Percentiles rank a stretch among this genome's conserved stretches.
These are phyloP conservation scores for Deroplatys truncata DNA, from an alignment of 2,888 invertebrate genomes.

Conservation along the genomic window DNA sequence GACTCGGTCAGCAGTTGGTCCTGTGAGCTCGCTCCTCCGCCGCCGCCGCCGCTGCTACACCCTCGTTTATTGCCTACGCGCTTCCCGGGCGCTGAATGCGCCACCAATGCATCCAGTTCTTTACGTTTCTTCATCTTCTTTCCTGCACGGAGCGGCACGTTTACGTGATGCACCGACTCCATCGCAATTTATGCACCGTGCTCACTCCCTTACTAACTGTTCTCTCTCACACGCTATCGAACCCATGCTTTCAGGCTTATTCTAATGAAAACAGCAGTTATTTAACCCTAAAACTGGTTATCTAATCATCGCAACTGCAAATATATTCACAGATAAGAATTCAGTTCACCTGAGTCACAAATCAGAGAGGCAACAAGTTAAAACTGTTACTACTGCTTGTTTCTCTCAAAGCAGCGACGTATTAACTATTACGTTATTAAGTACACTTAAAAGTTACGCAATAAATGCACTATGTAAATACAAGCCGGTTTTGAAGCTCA, in stretches of 20 bases:
- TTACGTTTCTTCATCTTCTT: conserved; percentile 76
- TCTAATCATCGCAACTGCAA: background rate
- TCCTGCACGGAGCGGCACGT: conserved; percentile 55
- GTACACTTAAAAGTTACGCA: background rate
- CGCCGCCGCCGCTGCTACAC: conserved; percentile 27
- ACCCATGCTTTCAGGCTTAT: background rate
- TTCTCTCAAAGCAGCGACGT: no score
- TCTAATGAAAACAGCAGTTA: background rate
- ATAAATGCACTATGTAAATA: background rate
- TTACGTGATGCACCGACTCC: conserved; percentile 56
- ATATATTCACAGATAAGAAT: background rate
- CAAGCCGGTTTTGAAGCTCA: background rate
- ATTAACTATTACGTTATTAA: background rate
- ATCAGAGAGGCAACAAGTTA: no score
- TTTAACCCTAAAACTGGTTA: background rate
- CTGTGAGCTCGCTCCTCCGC: conserved; percentile 40
- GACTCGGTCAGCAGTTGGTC: conserved; percentile 62
- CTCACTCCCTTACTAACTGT: background rate
- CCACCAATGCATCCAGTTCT: conserved; percentile 69
- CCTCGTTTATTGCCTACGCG: conserved; percentile 34
- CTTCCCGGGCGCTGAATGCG: conserved; percentile 41
- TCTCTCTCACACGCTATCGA: background rate
- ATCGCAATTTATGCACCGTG: background rate
- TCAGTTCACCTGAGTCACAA: no score
- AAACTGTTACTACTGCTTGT: no score